Conservation (phyloP, 1,140 invertebrate species). For the Hypsibius dujardini region DNA sequence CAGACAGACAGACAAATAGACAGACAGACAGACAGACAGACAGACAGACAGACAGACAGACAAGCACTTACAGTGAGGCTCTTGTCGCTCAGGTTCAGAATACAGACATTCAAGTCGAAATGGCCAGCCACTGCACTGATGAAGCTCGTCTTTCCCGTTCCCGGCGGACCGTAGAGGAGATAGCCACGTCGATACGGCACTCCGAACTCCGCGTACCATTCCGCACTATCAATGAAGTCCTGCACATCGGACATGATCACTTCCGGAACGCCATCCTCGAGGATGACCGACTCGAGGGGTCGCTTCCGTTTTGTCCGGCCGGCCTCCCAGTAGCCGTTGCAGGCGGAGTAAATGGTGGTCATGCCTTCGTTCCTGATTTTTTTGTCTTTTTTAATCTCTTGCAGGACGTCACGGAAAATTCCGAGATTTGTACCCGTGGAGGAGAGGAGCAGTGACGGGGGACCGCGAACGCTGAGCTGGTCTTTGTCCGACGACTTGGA, state of each 20-base stretch:
- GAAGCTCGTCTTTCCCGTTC: constrained; percentile 25
- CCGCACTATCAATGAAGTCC: constrained; percentile 35
- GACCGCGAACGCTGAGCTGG: too few relatives aligned
- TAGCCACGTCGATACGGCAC: constrained; percentile 33
- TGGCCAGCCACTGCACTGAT: constrained; percentile 30
- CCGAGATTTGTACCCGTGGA: not conserved
- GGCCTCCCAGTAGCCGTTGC: constrained; percentile 30
- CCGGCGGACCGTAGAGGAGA: constrained; percentile 37
- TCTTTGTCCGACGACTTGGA: too few relatives aligned
- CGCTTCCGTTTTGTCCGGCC: constrained; percentile 36
- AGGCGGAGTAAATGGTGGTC: not conserved
- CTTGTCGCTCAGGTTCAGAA: constrained; percentile 38
- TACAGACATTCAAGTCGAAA: constrained; percentile 39
- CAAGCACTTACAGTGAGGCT: constrained; percentile 28
- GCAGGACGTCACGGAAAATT: not conserved
- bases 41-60: too few relatives aligned
- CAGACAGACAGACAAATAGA: too few relatives aligned
- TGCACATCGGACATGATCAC: constrained; percentile 33
- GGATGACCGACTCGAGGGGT: constrained; percentile 36
- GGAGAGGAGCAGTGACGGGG: not conserved
- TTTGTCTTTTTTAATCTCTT: not conserved
- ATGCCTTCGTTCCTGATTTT: not conserved
- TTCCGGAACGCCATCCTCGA: constrained; percentile 34
- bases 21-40: too few relatives aligned
- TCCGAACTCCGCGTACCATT: constrained; percentile 36